Evolutionary conservation across 2,797 vertebrate genomes (phyloP), one percentile per base, ranked within the genome.

Genomic region (Heliangelus exortis): DNA sequence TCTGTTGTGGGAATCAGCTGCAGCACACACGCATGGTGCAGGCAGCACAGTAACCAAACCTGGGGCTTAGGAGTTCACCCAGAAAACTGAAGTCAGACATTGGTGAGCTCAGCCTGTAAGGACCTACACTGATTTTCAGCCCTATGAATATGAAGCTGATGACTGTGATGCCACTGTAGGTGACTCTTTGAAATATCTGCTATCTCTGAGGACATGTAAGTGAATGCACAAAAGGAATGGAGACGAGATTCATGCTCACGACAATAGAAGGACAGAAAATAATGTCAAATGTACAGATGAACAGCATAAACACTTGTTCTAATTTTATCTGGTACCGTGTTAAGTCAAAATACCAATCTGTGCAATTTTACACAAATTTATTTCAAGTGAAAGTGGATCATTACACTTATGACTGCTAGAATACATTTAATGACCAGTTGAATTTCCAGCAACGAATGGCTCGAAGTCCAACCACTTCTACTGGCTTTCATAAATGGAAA

Each of bases 11-110:
- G 45, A 36, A n/a, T 21, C 26, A 7, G 34, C 23, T 18, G 31
- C 6, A 22, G 43, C 1, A 0, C 34, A 14, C 0, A 2, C 3
- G 2, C 50, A 4, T 3, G 5, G 34, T n/a, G 28, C 3, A 0
- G 17, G 21, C 45, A 78, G 59, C 59, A 61, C 33, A 28, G 26
- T 48, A 73, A 28, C 29, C 53, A 67, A 39, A 43, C 31, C 41
- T 2, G 25, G 19, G 31, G 13, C 21, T 83, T 19, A 29, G 21
- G 23, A 61, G 7, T 57, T 66, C 3, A 26, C 58, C 31, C 36
- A 80, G 80, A 79, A 83, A 54, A 20, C 43, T 50, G 19, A 75
- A 55, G 54, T 43, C 68, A 75, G 58, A 47, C n/a, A 47, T 7
- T 39, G 48, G 18, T 17, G 7, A 65, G 67, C 36, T 43, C 3